Conservation (phyloP, 35 echinoderm and acorn worm species). For the Lytechinus pictus region DNA sequence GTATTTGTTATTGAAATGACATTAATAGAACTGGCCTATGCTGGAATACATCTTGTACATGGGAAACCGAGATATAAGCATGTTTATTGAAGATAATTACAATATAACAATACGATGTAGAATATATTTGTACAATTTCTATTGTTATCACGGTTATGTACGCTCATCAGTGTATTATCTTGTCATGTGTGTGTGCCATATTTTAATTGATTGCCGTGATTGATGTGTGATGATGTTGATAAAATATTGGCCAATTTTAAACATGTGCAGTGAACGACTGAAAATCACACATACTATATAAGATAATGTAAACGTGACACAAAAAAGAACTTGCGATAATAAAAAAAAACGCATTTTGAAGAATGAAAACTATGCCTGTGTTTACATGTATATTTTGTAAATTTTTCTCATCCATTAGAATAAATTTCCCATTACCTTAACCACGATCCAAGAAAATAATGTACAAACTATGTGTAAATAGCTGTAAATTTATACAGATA, state of each 20-base stretch:
- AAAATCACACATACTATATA: neutral
- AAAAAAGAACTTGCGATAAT: neutral
- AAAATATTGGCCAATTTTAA: neutral
- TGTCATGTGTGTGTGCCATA: neutral
- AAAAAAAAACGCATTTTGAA: neutral
- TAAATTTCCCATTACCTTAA: neutral
- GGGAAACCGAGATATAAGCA: too few species aligned
- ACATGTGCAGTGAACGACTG: neutral
- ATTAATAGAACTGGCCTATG: too few species aligned
- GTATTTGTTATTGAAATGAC: neutral
- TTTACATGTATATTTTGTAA: neutral
- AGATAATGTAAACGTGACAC: neutral
- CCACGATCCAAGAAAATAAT: neutral
- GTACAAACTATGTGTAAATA: slow-evolving; percentile 15
- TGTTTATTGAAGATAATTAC: too few species aligned
- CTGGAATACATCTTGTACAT: too few species aligned
- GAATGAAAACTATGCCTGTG: neutral
- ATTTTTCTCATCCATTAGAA: neutral
- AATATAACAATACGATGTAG: too few species aligned
- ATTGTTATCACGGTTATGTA: neutral
- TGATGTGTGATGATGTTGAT: neutral
- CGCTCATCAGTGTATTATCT: neutral
- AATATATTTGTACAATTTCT: too few species aligned
- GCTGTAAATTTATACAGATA: neutral
- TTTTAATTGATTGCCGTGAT: neutral